Conservation (phyloP, 2,888 invertebrate genomes). For the Sinohyriopsis cumingii region DNA sequence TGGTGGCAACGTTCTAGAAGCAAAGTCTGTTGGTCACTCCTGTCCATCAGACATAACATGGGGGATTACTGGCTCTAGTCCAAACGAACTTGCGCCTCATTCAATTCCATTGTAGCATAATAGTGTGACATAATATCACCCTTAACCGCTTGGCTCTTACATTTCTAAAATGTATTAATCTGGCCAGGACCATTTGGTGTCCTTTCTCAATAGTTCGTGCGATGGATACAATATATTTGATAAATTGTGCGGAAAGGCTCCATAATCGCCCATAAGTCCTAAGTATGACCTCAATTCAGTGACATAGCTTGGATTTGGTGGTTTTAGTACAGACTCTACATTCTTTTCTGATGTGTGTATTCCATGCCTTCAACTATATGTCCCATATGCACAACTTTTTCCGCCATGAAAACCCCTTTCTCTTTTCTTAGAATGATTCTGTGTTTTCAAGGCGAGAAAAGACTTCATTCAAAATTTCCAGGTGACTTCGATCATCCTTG, state of each 20-base stretch:
- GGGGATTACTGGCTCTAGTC: slow-evolving; percentile 59
- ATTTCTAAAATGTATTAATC: background rate
- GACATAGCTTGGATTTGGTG: too few species aligned
- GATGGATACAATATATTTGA: slow-evolving; percentile 15
- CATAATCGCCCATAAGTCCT: slow-evolving; percentile 27
- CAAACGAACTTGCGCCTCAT: slow-evolving; percentile 55
- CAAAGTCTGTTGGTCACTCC: slow-evolving; percentile 22
- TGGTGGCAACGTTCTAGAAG: slow-evolving; percentile 65
- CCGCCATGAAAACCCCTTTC: too few species aligned
- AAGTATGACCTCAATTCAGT: too few species aligned
- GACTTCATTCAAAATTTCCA: too few species aligned
- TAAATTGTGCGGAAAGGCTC: slow-evolving; percentile 19
- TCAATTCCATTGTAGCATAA: slow-evolving; percentile 10
- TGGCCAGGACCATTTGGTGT: slow-evolving; percentile 9
- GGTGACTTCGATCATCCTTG: too few species aligned
- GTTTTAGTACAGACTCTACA: too few species aligned
- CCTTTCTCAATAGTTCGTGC: slow-evolving; percentile 11
- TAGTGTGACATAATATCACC: slow-evolving; percentile 10
- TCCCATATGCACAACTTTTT: too few species aligned
- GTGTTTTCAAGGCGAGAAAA: too few species aligned
- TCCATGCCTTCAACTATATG: too few species aligned
- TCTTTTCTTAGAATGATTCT: too few species aligned
- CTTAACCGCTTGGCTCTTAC: slow-evolving; percentile 9
- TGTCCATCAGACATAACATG: slow-evolving; percentile 15
- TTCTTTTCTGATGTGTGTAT: too few species aligned